A percentile compares a stretch with the other conserved stretches of the same genome.
phyloP scores from a whole-genome alignment of 2,797 vertebrate genomes.

The Sandelia bainsii region DNA sequence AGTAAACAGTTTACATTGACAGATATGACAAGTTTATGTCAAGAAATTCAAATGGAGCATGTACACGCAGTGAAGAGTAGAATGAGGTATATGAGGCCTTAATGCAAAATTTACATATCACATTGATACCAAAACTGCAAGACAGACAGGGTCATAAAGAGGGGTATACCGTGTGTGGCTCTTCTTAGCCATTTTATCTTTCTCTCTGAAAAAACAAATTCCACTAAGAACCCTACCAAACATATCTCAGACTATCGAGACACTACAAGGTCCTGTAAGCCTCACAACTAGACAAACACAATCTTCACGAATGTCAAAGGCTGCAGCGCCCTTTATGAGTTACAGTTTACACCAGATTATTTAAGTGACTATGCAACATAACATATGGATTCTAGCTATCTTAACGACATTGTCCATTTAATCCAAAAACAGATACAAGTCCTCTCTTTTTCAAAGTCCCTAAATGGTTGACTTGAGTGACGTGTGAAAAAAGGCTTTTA shows the following conservation, averaged over 20 bases:
- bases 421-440: neutral
- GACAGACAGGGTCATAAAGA: neutral
- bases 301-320: neutral
- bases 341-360: neutral
- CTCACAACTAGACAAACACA: neutral
- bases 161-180: neutral
- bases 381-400: too few relatives aligned
- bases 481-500: neutral
- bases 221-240: neutral
- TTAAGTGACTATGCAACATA: too few relatives aligned
- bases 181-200: neutral
- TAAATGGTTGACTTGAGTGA: neutral
- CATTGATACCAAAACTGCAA: neutral
- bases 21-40: too few relatives aligned
- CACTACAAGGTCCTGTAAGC: neutral
- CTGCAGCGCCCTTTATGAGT: neutral
- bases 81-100: too few relatives aligned
- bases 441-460: neutral
- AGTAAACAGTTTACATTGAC: too few relatives aligned
- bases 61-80: too few relatives aligned
- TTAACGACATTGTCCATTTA: neutral
- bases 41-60: too few relatives aligned
- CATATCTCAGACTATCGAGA: neutral
- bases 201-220: neutral
- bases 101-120: too few relatives aligned